Conservation (phyloP, 2,797 vertebrate species). For the Neostethus bicornis region DNA sequence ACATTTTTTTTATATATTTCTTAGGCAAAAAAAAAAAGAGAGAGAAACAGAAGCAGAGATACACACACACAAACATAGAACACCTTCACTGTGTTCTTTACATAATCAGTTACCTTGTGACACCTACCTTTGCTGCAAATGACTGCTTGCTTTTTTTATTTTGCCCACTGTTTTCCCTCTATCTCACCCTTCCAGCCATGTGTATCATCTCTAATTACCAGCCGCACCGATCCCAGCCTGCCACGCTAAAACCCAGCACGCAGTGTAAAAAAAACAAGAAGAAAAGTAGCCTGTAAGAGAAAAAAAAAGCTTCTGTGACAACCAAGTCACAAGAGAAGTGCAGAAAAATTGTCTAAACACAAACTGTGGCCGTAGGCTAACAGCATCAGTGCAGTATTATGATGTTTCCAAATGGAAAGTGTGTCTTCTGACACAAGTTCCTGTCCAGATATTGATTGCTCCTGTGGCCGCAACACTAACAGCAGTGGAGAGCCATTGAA, state of each 20-base stretch:
- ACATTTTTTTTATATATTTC: slow-evolving; percentile 69
- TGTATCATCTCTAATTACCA: slow-evolving; percentile 81
- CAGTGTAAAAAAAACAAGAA: slow-evolving; percentile 65
- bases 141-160: slow-evolving; percentile 80
- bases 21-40: slow-evolving; percentile 44
- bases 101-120: slow-evolving; percentile 80
- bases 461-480: slow-evolving; percentile 76
- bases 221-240: slow-evolving; percentile 70
- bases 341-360: slow-evolving; percentile 42
- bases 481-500: slow-evolving; percentile 80
- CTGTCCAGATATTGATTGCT: slow-evolving; percentile 76
- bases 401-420: slow-evolving; percentile 82
- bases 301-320: slow-evolving; percentile 69
- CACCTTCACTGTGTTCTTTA: slow-evolving; percentile 68
- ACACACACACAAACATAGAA: slow-evolving; percentile 50
- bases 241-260: slow-evolving; percentile 69
- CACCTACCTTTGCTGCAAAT: slow-evolving; percentile 77
- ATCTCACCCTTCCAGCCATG: slow-evolving; percentile 76
- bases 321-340: slow-evolving; percentile 48
- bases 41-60: slow-evolving; percentile 14
- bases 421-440: slow-evolving; percentile 77
- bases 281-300: slow-evolving; percentile 70
- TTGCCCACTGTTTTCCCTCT: slow-evolving; percentile 71
- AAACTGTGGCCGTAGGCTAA: slow-evolving; percentile 65
- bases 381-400: slow-evolving; percentile 73